Evolutionary conservation across 2,113 vertebrate genomes (phyloP).

Genomic region (Oreochromis aureus): DNA sequence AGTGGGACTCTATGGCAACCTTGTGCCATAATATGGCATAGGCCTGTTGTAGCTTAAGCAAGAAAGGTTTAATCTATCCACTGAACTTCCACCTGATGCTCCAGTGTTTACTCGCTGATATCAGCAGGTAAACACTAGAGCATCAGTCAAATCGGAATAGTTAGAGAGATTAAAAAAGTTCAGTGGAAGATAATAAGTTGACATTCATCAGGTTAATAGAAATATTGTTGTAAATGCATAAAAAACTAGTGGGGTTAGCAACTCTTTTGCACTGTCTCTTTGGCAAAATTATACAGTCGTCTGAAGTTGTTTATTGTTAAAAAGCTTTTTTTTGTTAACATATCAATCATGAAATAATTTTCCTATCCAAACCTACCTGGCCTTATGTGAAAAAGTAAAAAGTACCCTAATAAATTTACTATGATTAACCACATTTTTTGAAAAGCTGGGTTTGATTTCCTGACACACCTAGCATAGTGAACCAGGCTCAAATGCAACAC

Average conservation of each 20-base stretch:
- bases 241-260: background rate
- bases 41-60: background rate
- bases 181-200: background rate
- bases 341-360: background rate
- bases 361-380: background rate
- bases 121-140: background rate
- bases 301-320: background rate
- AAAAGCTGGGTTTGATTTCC: background rate
- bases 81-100: background rate
- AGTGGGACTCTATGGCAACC: background rate
- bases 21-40: background rate
- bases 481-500: background rate
- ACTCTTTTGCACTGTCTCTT: background rate
- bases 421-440: background rate
- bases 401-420: background rate
- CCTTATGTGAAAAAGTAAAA: background rate
- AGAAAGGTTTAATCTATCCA: background rate
- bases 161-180: background rate
- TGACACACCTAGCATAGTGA: background rate
- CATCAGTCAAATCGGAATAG: background rate
- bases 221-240: background rate
- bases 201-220: background rate
- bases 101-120: background rate
- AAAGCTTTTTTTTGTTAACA: background rate
- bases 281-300: background rate